These are phyloP conservation scores for Dryobota labecula DNA, from an alignment of 2,888 invertebrate species.

Conservation along the genomic window DNA sequence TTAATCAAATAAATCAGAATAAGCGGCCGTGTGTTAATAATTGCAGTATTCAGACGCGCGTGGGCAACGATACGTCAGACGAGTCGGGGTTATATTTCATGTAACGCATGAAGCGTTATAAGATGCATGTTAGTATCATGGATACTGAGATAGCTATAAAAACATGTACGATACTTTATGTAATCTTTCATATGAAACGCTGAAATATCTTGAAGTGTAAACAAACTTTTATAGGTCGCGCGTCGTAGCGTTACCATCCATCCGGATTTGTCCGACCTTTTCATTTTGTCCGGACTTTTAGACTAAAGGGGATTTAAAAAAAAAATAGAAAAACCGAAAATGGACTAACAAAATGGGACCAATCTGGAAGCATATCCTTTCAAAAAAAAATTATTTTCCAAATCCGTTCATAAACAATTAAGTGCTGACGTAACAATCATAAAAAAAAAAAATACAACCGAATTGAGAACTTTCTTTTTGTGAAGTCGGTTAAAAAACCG, in stretches of 20 bases:
- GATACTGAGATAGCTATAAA: conserved; percentile 7
- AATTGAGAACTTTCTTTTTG: too few relatives aligned
- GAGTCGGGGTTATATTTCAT: conserved; percentile 39
- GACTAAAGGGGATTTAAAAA: not conserved
- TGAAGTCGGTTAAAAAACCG: too few relatives aligned
- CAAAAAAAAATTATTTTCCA: too few relatives aligned
- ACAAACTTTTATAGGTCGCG: not conserved
- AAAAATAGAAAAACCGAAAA: too few relatives aligned
- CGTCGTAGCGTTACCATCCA: not conserved
- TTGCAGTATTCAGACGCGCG: conserved; percentile 27
- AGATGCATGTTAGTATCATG: conserved; percentile 28
- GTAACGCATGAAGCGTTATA: conserved; percentile 22
- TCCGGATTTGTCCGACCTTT: too few relatives aligned
- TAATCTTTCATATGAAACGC: not conserved
- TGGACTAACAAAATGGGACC: too few relatives aligned
- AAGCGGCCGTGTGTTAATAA: conserved; percentile 29
- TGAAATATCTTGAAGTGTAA: too few relatives aligned
- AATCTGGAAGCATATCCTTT: too few relatives aligned
- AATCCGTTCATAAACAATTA: too few relatives aligned
- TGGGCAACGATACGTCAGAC: conserved; percentile 33
- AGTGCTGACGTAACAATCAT: too few relatives aligned
- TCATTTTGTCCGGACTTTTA: too few relatives aligned
- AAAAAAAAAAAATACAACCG: too few relatives aligned
- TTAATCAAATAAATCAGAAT: conserved; percentile 47
- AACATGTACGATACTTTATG: not conserved